Conservation (phyloP, 1,140 invertebrate genomes). For the Leptinotarsa lineolata region DNA sequence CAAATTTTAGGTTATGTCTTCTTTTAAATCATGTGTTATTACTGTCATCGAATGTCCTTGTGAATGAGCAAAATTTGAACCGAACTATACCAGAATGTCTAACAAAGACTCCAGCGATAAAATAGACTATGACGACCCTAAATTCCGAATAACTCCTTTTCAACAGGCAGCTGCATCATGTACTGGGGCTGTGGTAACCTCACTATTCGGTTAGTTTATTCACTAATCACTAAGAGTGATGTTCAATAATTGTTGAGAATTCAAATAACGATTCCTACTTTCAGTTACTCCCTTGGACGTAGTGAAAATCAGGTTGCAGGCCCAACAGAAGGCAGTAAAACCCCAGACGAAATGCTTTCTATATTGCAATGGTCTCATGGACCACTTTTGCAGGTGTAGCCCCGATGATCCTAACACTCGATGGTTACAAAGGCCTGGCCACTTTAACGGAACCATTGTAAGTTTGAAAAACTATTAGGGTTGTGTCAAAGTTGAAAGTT, state of each 20-base stretch:
- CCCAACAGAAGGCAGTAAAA: slow-evolving; percentile 78
- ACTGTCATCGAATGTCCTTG: too few relatives aligned
- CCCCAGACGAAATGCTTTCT: slow-evolving; percentile 87
- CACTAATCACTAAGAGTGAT: too few relatives aligned
- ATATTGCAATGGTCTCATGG: slow-evolving; percentile 99
- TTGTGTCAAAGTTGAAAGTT: too few relatives aligned
- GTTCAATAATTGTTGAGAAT: too few relatives aligned
- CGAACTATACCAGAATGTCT: slow-evolving; percentile 1
- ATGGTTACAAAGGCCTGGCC: slow-evolving; percentile 73
- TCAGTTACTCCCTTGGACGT: slow-evolving; percentile 98
- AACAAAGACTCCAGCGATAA: not conserved
- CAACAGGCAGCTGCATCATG: slow-evolving; percentile 92
- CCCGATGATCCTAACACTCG: slow-evolving; percentile 60
- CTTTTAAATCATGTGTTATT: too few relatives aligned
- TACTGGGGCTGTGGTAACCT: slow-evolving; percentile 86
- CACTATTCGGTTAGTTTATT: slow-evolving; percentile 73
- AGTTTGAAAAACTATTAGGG: not conserved
- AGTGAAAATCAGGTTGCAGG: slow-evolving; percentile 95
- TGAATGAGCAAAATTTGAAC: not conserved
- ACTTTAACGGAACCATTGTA: slow-evolving; percentile 90
- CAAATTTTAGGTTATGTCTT: too few relatives aligned
- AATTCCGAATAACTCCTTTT: slow-evolving; percentile 76
- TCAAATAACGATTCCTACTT: slow-evolving; percentile 49
- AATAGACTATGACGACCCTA: slow-evolving; percentile 40
- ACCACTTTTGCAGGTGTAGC: slow-evolving; percentile 93